phyloP scores from a whole-genome alignment of 1,140 invertebrate genomes.

The Bombus balteatus region DNA sequence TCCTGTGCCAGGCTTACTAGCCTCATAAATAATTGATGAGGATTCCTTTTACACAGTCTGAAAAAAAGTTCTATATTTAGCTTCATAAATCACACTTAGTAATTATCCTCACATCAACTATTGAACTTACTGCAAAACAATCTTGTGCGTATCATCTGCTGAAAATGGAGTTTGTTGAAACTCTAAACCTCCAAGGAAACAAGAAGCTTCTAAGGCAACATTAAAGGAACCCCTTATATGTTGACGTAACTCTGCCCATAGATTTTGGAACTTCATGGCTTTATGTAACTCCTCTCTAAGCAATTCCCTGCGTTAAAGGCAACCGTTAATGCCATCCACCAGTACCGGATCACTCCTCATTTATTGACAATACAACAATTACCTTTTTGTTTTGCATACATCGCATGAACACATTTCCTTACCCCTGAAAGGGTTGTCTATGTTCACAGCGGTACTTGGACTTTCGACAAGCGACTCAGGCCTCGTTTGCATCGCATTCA shows the following conservation, averaged over 20 bases:
- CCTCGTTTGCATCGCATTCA: neutral
- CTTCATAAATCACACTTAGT: neutral
- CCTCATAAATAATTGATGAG: conserved; percentile 85
- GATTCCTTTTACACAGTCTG: conserved; percentile 85
- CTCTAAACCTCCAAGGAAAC: conserved; percentile 65
- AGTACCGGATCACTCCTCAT: neutral
- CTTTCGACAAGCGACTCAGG: conserved; percentile 5
- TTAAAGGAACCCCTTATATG: conserved; percentile 82
- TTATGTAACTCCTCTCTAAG: conserved; percentile 82
- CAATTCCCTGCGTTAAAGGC: conserved; percentile 71
- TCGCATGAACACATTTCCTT: conserved; percentile 72
- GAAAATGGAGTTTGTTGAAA: conserved; percentile 69
- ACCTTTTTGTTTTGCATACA: conserved; percentile 75
- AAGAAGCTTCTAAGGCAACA: conserved; percentile 77
- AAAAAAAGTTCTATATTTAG: conserved; percentile 39
- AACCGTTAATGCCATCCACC: neutral
- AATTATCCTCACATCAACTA: neutral
- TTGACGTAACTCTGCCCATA: conserved; percentile 84
- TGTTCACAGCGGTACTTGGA: neutral
- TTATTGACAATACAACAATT: conserved; percentile 19
- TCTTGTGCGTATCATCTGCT: conserved; percentile 65
- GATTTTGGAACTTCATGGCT: conserved; percentile 82
- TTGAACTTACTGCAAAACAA: conserved; percentile 70
- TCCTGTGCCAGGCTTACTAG: conserved; percentile 86
- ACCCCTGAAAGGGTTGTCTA: conserved; percentile 37